phyloP scores from a whole-genome alignment of 2,888 invertebrate genomes.

The Stenodera caucasica region DNA sequence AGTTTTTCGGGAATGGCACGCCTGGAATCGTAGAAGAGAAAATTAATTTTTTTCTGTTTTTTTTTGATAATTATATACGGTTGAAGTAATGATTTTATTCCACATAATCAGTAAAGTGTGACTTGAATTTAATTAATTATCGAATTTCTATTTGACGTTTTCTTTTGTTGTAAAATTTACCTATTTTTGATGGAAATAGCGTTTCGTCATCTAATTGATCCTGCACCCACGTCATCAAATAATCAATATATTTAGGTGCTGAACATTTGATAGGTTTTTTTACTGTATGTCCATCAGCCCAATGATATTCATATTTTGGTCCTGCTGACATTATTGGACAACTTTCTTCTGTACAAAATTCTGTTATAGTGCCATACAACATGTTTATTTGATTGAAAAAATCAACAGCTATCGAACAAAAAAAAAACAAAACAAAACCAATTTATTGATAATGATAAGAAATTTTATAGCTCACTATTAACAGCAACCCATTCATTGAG shows the following conservation, averaged over 20 bases:
- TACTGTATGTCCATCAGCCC: slow-evolving; percentile 98
- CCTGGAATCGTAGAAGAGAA: slow-evolving; percentile 59
- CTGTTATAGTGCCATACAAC: slow-evolving; percentile 99
- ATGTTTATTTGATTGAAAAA: slow-evolving; percentile 99
- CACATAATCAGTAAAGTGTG: slow-evolving; percentile 1
- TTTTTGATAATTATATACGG: not conserved
- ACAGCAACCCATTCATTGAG: slow-evolving; percentile 99
- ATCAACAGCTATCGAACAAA: slow-evolving; percentile 82
- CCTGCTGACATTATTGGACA: slow-evolving; percentile 99
- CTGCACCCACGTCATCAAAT: slow-evolving; percentile 99
- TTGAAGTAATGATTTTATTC: not conserved
- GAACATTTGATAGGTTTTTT: slow-evolving; percentile 99
- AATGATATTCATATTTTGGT: slow-evolving; percentile 99
- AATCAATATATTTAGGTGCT: slow-evolving; percentile 98
- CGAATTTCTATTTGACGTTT: not conserved
- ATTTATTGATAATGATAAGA: not conserved
- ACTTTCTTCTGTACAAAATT: slow-evolving; percentile 97
- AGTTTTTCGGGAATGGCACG: slow-evolving; percentile 98
- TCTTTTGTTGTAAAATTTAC: slow-evolving; percentile 51
- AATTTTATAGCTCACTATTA: slow-evolving; percentile 76
- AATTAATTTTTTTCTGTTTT: not conserved
- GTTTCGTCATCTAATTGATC: slow-evolving; percentile 99
- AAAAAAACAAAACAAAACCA: slow-evolving; percentile 1
- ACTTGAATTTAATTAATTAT: not conserved
- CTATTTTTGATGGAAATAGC: slow-evolving; percentile 97